Base-by-base conservation (phyloP, 2,888 invertebrate species). In the Phalera bucephala region DNA sequence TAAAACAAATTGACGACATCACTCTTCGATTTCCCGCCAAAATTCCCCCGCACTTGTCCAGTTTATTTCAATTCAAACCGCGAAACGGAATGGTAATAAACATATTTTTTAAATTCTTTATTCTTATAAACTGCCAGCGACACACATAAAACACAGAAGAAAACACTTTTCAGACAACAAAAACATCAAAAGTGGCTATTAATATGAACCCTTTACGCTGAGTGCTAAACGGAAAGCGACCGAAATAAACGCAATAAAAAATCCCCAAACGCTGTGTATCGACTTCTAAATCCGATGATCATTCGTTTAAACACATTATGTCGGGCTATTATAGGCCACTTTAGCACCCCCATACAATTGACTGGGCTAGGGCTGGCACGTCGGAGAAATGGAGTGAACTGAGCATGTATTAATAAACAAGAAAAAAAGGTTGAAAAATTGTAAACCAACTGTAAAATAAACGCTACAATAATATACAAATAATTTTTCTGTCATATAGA, bases 321-420 rank as follows among this genome's bases (percentile, higher is more conserved):
- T 42, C 12, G 33, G 44, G 43, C 53, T 53, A 67, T 67, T 65
- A 65, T 50, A 48, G 67, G 48, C 60, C 62, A 65, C 64, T 69
- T 68, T 64, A 45, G 41, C 60, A 53, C 58, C 58, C 56, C 56
- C 53, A 59, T 59, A 46, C 33, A 37, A 35, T 49, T 31, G 42
- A 44, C 30, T 26, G 17, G 4, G 8, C 1, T 53, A 58, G 60
- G 58, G 58, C 29, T 59, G 56, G 17, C 48, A 23, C 20, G 9
- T 11, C n/a, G n/a, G n/a, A n/a, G n/a, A n/a, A n/a, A n/a, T n/a
- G n/a, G n/a, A n/a, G n/a, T n/a, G n/a, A n/a, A n/a, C n/a, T n/a
- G n/a, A n/a, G n/a, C n/a, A n/a, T n/a, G n/a, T n/a, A n/a, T n/a
- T n/a, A n/a, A n/a, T n/a, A n/a, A n/a, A n/a, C n/a, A n/a, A n/a